A percentile compares a stretch with the other conserved stretches of the same genome.
Evolutionary conservation across 2,888 invertebrate species (phyloP).

Genomic region (Acronicta psi): DNA sequence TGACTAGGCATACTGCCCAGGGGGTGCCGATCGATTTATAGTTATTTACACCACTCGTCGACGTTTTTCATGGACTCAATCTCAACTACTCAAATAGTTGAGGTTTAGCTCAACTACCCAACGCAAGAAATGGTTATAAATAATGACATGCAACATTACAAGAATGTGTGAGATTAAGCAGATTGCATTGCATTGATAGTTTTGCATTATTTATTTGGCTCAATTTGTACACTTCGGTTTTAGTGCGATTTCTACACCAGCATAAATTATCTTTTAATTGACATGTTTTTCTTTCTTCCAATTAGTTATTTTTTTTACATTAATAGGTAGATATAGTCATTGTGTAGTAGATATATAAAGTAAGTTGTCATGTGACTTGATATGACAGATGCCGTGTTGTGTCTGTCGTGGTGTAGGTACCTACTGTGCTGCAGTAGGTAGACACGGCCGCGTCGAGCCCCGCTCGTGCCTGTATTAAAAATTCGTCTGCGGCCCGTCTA

Average conservation of each 20-base stretch:
- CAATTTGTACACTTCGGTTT: neutral
- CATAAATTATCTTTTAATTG: neutral
- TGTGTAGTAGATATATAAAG: neutral
- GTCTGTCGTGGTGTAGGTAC: constrained; percentile 26
- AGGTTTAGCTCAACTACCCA: too few species aligned
- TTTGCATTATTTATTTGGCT: constrained; percentile 1
- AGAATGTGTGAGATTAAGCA: constrained; percentile 6
- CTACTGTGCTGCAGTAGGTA: constrained; percentile 45
- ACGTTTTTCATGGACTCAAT: too few species aligned
- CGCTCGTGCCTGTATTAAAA: constrained; percentile 71
- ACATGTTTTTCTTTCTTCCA: neutral
- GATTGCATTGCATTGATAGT: constrained; percentile 1
- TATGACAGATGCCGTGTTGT: constrained; percentile 12
- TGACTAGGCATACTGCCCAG: too few species aligned
- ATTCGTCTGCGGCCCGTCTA: constrained; percentile 85
- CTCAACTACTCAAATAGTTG: too few species aligned
- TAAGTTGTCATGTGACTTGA: neutral
- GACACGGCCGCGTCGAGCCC: constrained; percentile 51
- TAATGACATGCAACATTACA: neutral
- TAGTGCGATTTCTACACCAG: constrained; percentile 1
- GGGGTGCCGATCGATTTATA: too few species aligned
- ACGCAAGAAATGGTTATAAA: too few species aligned
- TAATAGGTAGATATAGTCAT: neutral
- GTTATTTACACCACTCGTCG: too few species aligned
- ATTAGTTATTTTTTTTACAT: neutral